Evolutionary conservation across 2,888 invertebrate species (phyloP), one percentile per base, ranked within the genome.

Genomic region (Tiliacea aurago): DNA sequence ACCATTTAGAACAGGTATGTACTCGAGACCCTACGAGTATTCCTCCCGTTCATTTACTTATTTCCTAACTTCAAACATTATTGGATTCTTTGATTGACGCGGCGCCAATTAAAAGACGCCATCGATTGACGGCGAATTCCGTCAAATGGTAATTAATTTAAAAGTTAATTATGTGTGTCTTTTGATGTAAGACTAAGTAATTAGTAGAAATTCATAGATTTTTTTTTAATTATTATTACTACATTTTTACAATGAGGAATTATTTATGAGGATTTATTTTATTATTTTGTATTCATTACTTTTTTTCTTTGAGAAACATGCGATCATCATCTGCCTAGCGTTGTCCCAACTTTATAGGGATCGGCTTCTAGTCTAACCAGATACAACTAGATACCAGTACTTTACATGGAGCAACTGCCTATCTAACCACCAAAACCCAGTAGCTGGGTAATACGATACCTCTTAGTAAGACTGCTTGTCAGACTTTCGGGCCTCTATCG

Each of bases 31-130:
- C 7, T 28, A 65, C n/a, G n/a, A n/a, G n/a, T n/a, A n/a, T n/a
- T n/a, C n/a, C 58, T 66, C n/a, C 5, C 13, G 53, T 78, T 51
- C 37, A 65, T 64, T 68, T 23, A 11, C 20, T 53, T 65, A 65
- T 65, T 81, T 51, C 41, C n/a, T 4, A 49, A 55, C 64, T 61
- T 78, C 68, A 68, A 80, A 68, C 63, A 47, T 45, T 61, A 81
- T 78, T 65, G 37, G 28, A 59, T 61, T 47, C 67, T 74, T 58
- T 72, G 66, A 77, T 65, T 65, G 64, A 45, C 41, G 49, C 20
- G 15, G n/a, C 23, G 43, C 45, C 45, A 59, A 55, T 49, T 45
- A 20, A n/a, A 45, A 49, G 47, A 37, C 33, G 74, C 55, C 55
- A 45, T 33, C 41, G 20, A 47, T 23, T 45, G 49, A 51, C 18